phyloP scores from a whole-genome alignment of 2,888 invertebrate species.

The Perithous albicinctus region DNA sequence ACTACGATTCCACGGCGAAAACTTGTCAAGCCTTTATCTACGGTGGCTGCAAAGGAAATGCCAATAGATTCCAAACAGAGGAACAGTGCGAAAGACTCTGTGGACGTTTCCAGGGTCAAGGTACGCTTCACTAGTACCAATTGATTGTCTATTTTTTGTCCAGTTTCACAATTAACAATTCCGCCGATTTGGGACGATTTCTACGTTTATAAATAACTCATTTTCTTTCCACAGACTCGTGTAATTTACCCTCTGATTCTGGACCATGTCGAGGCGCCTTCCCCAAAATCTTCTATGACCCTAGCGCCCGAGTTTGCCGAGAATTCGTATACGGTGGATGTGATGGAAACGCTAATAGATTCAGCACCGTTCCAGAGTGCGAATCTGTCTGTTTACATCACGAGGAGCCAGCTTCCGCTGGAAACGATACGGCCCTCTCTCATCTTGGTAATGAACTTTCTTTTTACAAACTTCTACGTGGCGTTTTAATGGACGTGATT shows the following conservation, averaged over 20 bases:
- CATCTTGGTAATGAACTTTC: constrained; percentile 79
- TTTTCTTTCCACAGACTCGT: constrained; percentile 88
- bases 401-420: constrained; percentile 86
- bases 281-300: constrained; percentile 90
- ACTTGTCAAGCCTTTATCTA: constrained; percentile 89
- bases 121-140: constrained; percentile 83
- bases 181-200: constrained; percentile 39
- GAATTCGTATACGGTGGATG: constrained; percentile 93
- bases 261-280: constrained; percentile 90
- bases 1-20: constrained; percentile 88
- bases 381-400: constrained; percentile 89
- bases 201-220: constrained; percentile 34
- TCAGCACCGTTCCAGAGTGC: constrained; percentile 91
- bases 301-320: constrained; percentile 87
- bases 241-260: constrained; percentile 88
- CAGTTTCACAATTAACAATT: neutral
- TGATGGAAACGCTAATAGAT: constrained; percentile 93
- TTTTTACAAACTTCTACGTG: neutral
- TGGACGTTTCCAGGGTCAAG: constrained; percentile 89
- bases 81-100: constrained; percentile 93
- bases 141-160: neutral
- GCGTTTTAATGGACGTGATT: neutral
- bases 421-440: constrained; percentile 82
- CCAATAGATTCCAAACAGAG: constrained; percentile 90
- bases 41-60: constrained; percentile 90